A percentile compares a stretch with the other conserved stretches of the same genome.
Conservation (phyloP, 2,113 vertebrate genomes). For the Protobothrops flavoviridis region DNA sequence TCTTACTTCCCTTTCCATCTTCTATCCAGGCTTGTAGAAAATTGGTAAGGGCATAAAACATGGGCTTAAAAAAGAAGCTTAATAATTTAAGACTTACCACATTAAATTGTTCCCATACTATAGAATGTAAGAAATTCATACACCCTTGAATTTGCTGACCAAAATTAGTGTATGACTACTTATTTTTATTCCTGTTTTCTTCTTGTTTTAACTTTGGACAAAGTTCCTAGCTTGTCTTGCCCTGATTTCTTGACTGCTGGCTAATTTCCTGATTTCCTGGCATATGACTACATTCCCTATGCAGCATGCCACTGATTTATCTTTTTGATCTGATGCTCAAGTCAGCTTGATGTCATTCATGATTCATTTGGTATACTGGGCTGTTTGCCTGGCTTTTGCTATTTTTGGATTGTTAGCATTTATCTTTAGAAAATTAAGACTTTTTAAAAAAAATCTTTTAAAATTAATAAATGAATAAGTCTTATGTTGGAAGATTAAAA, state of each 20-base stretch:
- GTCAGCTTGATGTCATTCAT: neutral
- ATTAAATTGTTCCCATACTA: neutral
- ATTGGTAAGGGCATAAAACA: neutral
- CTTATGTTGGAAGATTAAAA: neutral
- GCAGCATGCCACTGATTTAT: slow-evolving; percentile 7
- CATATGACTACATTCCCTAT: slow-evolving; percentile 2
- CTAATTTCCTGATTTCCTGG: slow-evolving; percentile 10
- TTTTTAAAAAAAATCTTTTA: neutral
- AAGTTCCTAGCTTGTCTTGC: neutral
- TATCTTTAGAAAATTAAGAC: slow-evolving; percentile 7
- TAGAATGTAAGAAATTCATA: neutral
- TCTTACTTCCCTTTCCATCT: neutral
- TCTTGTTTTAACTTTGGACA: neutral
- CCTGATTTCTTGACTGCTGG: neutral
- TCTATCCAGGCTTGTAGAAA: neutral
- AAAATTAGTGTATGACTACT: neutral
- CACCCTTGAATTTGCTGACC: neutral
- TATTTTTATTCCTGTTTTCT: neutral
- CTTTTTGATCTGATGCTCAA: slow-evolving; percentile 26
- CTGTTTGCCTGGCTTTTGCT: neutral
- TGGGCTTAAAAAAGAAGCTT: neutral
- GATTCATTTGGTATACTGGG: neutral
- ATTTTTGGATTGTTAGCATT: slow-evolving; percentile 1
- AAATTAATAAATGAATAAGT: slow-evolving; percentile 11
- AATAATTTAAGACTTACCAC: neutral